Evolutionary conservation across 2,113 vertebrate species (phyloP), one percentile per base, ranked within the genome.

Genomic region (Eudyptes chrysolophus): DNA sequence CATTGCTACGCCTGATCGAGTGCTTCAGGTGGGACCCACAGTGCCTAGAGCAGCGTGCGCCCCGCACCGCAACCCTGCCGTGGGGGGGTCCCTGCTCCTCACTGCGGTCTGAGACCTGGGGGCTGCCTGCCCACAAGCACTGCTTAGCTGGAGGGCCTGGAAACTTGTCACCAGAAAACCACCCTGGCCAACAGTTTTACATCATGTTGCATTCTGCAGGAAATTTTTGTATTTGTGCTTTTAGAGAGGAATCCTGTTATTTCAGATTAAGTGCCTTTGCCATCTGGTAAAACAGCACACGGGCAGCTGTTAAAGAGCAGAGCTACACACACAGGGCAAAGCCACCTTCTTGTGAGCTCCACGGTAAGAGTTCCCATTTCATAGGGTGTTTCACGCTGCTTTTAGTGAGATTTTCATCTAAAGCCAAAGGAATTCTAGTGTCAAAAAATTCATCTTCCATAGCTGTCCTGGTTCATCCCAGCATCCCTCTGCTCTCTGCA

Each of bases 21-120:
- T 42, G 19, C 46, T 74, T 60, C 54, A 76, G 26, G 42, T 48
- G 36, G 48, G 36, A 64, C 22, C 38, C 29, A 7, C 22, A 15
- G 25, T 1, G 25, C n/a, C n/a, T 36, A 10, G 30, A 69, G 40
- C 32, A 18, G 13, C 7, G 2, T 18, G 7, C 6, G 85, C 24
- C 18, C 27, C 10, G 30, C 19, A 11, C 2, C 0, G 0, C 7
- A 1, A 21, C 21, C 20, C 40, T 36, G 24, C 46, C 2, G 0
- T 21, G 38, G 7, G 42, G 15, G 15, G 11, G 12, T 69, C 29
- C 34, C 22, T 9, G 5, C 52, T 80, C 17, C 30, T 49, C 2
- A 0, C 32, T 7, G 3, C 3, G 1, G 14, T n/a, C 55, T 68
- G 48, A n/a, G 30, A 48, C 16, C 15, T 21, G 7, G 24, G 44